A percentile compares a stretch with the other conserved stretches of the same genome.
Evolutionary conservation across 2,113 vertebrate genomes (phyloP).

Genomic region (Sigmodon hispidus): DNA sequence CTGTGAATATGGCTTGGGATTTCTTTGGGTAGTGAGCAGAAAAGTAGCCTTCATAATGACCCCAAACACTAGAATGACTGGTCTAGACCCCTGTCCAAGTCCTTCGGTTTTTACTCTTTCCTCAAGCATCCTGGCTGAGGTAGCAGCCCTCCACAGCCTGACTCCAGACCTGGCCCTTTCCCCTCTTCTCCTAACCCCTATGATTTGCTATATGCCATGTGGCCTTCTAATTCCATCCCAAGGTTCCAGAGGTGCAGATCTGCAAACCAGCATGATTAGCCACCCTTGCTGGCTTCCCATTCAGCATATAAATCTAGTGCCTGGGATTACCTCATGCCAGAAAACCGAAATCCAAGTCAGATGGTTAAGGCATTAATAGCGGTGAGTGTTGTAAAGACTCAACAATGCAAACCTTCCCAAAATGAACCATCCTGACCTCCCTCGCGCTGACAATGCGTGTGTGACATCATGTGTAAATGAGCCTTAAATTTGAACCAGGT

Average conservation of each 20-base stretch:
- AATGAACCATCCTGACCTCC: conserved; percentile 85
- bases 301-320: conserved; percentile 73
- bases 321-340: conserved; percentile 80
- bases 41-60: neutral
- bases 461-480: conserved; percentile 89
- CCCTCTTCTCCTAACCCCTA: conserved; percentile 56
- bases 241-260: conserved; percentile 80
- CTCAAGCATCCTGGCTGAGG: conserved; percentile 44
- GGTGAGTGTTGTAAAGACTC: conserved; percentile 82
- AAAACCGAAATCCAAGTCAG: conserved; percentile 82
- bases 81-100: neutral
- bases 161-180: conserved; percentile 69
- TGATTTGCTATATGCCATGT: conserved; percentile 74
- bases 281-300: conserved; percentile 64
- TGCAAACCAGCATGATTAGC: conserved; percentile 69
- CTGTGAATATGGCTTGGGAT: conserved; percentile 22
- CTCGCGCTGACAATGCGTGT: conserved; percentile 84
- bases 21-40: conserved; percentile 10
- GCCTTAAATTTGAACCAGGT: conserved; percentile 88
- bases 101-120: conserved; percentile 30
- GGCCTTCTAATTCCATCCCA: conserved; percentile 79
- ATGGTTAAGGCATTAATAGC: conserved; percentile 85
- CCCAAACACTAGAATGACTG: neutral
- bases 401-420: conserved; percentile 83
- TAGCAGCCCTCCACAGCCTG: conserved; percentile 16